Base-by-base conservation (phyloP, 64 coral and sea anemone species). In the Stichodactyla mertensii region DNA sequence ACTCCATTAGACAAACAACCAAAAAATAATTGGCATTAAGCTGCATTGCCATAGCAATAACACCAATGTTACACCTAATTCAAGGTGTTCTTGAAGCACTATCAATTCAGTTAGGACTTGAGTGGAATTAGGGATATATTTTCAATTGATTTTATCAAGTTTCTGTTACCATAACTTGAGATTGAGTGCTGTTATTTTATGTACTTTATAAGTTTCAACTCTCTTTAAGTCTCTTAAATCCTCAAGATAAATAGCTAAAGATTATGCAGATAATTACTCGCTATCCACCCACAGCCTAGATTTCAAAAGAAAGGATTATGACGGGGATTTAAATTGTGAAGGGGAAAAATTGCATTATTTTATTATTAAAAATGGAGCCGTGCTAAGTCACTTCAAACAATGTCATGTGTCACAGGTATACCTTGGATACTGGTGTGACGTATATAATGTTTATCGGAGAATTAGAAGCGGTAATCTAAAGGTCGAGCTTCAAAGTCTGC, bases 311-410 rank as follows among this genome's bases (percentile, higher is more conserved):
- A 23, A 23, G 69, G 69, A 74, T 74, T 74, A 74, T 23, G 10
- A 13, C 19, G 36, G 36, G 36, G 36, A 3, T 2, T n/a, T 10
- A 74, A 74, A 31, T 12, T 10, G 27, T 36, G 20, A 26, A 27
- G 11, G 0, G 8, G 27, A 74, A 74, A 69, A 74, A 31, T 13
- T 31, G 23, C 14, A 74, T 31, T 31, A 27, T 74, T 31, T 27
- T 74, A 23, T 31, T 31, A 58, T 27, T 12, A 74, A 74, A 74
- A 36, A 74, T 12, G 7, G 7, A 13, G 22, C 24, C 27, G 24
- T 31, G 69, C 23, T 31, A 74, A 74, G 69, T 74, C 69, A 74
- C 8, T 31, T 31, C 69, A 74, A 74, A 74, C 69, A 74, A 74
- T 31, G 26, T 23, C 7, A 74, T 27, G 27, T 36, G 69, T 74